These are phyloP conservation scores for Meteorus cinctellus DNA, from an alignment of 2,888 invertebrate genomes.

Conservation along the genomic window DNA sequence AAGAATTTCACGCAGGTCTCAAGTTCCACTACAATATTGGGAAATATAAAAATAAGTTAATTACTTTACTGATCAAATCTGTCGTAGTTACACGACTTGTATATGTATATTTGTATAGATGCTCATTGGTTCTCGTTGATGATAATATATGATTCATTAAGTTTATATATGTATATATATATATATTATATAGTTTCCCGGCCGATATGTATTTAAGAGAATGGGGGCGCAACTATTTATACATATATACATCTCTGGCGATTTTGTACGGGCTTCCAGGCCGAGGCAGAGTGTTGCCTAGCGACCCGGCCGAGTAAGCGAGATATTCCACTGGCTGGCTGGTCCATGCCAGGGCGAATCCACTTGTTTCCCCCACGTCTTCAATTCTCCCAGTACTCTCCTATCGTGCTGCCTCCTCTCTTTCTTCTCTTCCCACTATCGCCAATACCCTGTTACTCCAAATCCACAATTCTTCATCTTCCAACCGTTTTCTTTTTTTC, in stretches of 20 bases:
- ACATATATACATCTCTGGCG: conserved; percentile 33
- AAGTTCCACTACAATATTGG: too few relatives aligned
- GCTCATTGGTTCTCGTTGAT: background rate
- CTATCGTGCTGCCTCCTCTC: conserved; percentile 22
- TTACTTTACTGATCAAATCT: background rate
- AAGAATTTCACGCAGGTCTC: too few relatives aligned
- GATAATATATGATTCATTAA: background rate
- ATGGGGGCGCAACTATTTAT: background rate
- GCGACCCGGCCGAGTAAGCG: conserved; percentile 48
- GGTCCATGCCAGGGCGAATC: conserved; percentile 45
- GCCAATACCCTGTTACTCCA: conserved; percentile 37
- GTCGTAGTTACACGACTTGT: background rate
- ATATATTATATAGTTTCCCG: background rate
- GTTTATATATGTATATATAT: background rate
- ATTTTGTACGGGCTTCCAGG: conserved; percentile 49
- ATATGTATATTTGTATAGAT: background rate
- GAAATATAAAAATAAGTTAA: too few relatives aligned
- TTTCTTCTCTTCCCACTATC: conserved; percentile 36
- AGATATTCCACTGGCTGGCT: conserved; percentile 39
- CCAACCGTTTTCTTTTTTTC: conserved; percentile 14
- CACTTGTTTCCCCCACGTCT: conserved; percentile 42
- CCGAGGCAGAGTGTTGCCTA: conserved; percentile 54
- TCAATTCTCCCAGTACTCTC: conserved; percentile 3
- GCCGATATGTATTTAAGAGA: background rate
- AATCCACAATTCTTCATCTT: conserved; percentile 34